Conservation (phyloP, 1,140 invertebrate species). For the Ectropis grisescens region DNA sequence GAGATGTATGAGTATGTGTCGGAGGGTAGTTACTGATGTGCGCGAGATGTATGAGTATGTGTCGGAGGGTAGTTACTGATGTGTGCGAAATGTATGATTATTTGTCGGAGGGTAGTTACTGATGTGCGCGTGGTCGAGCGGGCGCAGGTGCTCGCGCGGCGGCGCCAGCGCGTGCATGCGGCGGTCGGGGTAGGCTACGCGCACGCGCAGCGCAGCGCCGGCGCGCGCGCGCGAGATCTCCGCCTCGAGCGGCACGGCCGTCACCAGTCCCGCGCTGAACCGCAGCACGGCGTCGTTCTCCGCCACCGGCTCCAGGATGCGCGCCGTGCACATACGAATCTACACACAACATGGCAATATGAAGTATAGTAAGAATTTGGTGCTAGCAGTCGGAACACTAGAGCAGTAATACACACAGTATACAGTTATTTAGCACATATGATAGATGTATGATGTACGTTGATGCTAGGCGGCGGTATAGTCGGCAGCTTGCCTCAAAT, state of each 20-base stretch:
- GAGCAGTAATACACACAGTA: no score
- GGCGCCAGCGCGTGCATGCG: conserved; percentile 87
- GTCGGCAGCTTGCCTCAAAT: no score
- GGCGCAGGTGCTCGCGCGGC: conserved; percentile 76
- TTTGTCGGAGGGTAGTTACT: no score
- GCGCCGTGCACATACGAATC: conserved; percentile 83
- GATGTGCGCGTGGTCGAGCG: conserved; percentile 56
- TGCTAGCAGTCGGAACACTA: no score
- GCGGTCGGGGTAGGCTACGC: conserved; percentile 94
- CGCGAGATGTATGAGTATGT: no score
- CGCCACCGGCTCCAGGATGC: conserved; percentile 87
- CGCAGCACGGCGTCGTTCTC: conserved; percentile 89
- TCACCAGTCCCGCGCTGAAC: conserved; percentile 92
- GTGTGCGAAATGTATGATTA: no score
- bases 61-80: no score
- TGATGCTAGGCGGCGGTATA: conserved; percentile 75
- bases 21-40: no score
- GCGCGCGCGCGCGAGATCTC: conserved; percentile 86
- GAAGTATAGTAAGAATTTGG: no score
- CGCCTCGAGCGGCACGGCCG: conserved; percentile 88
- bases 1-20: no score
- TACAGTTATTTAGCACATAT: no score
- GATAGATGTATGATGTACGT: no score
- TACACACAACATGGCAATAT: conserved; percentile 26
- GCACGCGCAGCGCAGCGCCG: conserved; percentile 80